Conservation (phyloP, 2,797 vertebrate genomes). For the Anas bahamensis region DNA sequence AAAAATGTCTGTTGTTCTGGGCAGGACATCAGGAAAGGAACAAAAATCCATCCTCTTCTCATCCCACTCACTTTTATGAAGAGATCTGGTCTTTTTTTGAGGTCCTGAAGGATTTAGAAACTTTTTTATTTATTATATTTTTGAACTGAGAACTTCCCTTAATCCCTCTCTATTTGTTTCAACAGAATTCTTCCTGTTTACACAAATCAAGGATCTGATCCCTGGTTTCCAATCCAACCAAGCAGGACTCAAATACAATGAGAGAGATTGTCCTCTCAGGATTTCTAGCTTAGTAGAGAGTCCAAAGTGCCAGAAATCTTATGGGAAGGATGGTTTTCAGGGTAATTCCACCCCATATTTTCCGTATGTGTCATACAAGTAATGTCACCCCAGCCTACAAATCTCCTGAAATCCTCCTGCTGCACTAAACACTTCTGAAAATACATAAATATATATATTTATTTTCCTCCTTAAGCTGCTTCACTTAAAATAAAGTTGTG, state of each 20-base stretch:
- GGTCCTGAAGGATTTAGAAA: constrained; percentile 28
- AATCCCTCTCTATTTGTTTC: constrained; percentile 38
- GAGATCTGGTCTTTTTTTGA: neutral
- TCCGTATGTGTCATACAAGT: neutral
- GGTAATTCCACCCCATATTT: constrained; percentile 56
- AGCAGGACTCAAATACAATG: constrained; percentile 26
- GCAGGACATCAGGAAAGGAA: neutral
- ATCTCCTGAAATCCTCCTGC: neutral
- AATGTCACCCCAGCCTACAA: constrained; percentile 19
- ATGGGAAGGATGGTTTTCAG: constrained; percentile 42
- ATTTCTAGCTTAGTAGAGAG: neutral
- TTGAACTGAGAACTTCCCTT: constrained; percentile 9
- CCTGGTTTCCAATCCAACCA: constrained; percentile 18
- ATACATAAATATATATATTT: neutral
- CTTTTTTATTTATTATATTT: neutral
- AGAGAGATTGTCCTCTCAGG: constrained; percentile 21
- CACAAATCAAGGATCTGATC: constrained; percentile 23
- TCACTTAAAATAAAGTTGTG: neutral
- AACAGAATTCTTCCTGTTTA: constrained; percentile 44
- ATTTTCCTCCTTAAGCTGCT: neutral
- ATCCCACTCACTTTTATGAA: constrained; percentile 2
- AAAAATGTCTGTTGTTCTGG: neutral
- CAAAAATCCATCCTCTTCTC: neutral
- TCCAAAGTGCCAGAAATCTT: constrained; percentile 35
- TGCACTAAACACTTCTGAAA: neutral